These are phyloP conservation scores for Cataglyphis hispanica DNA, from an alignment of 1,140 invertebrate species.

Conservation along the genomic window DNA sequence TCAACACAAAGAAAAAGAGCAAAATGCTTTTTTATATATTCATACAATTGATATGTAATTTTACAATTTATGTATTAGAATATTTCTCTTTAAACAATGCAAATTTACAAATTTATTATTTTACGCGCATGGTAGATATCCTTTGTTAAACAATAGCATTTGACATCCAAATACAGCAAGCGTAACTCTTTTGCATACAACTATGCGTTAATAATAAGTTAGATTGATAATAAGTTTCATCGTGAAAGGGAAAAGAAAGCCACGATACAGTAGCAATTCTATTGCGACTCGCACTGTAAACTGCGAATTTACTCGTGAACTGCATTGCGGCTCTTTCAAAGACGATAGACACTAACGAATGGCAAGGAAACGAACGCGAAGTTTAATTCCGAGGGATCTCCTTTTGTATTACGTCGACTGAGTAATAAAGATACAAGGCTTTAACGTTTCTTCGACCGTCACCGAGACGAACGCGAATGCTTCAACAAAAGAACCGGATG, in stretches of 20 bases:
- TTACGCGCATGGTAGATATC: neutral
- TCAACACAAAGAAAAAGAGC: neutral
- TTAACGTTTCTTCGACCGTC: conserved; percentile 15
- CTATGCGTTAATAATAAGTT: neutral
- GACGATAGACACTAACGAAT: conserved; percentile 44
- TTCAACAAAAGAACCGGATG: neutral
- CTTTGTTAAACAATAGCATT: conserved; percentile 35
- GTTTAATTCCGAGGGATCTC: conserved; percentile 19
- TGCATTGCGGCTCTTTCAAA: conserved; percentile 25
- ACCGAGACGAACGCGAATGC: neutral
- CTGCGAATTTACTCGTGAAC: conserved; percentile 34
- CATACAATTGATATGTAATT: neutral
- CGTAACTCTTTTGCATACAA: conserved; percentile 16
- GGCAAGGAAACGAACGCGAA: conserved; percentile 37
- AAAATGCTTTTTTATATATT: neutral
- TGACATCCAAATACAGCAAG: conserved; percentile 20
- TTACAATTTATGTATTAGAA: conserved; percentile 32
- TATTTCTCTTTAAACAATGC: neutral
- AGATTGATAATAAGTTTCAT: conserved; percentile 44
- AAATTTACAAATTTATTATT: conserved; percentile 32
- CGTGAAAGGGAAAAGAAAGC: conserved; percentile 3
- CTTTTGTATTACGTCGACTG: conserved; percentile 14
- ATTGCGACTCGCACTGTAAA: conserved; percentile 31
- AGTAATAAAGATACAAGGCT: conserved; percentile 34
- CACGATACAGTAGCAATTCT: conserved; percentile 15